These are phyloP conservation scores for Phaenicophaeus curvirostris DNA, from an alignment of 2,797 vertebrate genomes.

Conservation along the genomic window DNA sequence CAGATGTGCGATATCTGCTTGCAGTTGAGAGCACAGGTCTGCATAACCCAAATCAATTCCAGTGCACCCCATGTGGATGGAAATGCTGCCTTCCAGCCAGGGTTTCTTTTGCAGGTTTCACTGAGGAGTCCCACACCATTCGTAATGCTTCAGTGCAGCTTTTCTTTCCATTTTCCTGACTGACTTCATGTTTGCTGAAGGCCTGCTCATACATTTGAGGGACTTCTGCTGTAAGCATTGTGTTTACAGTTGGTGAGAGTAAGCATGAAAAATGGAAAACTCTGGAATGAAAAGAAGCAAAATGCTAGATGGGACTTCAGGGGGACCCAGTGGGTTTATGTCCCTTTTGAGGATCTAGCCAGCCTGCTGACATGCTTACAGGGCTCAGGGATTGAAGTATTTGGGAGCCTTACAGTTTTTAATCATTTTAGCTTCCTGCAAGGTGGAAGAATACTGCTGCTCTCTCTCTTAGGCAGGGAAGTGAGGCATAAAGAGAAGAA, in stretches of 20 bases:
- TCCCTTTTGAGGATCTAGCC: not conserved
- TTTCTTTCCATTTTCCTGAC: not conserved
- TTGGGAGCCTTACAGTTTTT: not conserved
- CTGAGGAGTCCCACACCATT: not conserved
- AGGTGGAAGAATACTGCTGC: not conserved
- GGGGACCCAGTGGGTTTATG: not conserved
- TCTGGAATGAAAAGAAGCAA: not conserved
- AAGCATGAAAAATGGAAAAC: not conserved
- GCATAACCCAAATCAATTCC: not conserved
- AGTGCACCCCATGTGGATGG: not conserved
- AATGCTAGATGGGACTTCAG: not conserved
- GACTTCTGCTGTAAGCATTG: not conserved
- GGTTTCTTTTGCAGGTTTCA: not conserved
- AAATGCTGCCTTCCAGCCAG: not conserved
- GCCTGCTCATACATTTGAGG: rapidly evolving
- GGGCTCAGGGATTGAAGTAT: not conserved
- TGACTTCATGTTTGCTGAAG: not conserved
- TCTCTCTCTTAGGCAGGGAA: not conserved
- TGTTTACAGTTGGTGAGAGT: not conserved
- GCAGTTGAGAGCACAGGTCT: not conserved
- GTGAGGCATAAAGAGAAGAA: not conserved
- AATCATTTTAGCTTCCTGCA: not conserved
- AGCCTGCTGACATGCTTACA: not conserved
- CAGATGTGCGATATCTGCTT: not conserved
- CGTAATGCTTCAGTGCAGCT: not conserved